A percentile compares a stretch with the other conserved stretches of the same genome.
phyloP scores from a whole-genome alignment of 1,140 invertebrate genomes.

The Platyura marginata region DNA sequence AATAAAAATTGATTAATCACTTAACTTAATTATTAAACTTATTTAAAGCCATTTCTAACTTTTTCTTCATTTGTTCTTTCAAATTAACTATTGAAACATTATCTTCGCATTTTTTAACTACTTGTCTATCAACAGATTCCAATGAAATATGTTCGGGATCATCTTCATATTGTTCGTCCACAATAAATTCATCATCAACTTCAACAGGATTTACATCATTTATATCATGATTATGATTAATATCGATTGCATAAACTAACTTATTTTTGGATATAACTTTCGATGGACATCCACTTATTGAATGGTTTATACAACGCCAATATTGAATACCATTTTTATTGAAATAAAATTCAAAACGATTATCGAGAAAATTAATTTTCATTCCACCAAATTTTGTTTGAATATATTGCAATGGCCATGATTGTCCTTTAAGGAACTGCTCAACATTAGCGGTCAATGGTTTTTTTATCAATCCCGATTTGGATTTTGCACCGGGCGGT shows the following conservation, averaged over 20 bases:
- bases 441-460: background rate
- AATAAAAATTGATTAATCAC: too few species aligned
- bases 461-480: background rate
- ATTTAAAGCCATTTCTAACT: too few species aligned
- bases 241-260: background rate
- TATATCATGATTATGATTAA: background rate
- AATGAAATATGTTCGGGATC: too few species aligned
- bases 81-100: background rate
- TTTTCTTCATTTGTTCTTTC: background rate
- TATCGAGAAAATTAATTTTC: background rate
- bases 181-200: too few species aligned
- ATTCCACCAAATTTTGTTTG: background rate
- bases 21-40: too few species aligned
- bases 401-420: background rate
- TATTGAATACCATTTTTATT: background rate
- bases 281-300: background rate
- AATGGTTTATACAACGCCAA: background rate
- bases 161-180: too few species aligned
- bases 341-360: background rate
- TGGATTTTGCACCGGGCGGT: background rate
- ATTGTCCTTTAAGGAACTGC: background rate
- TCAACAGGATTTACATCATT: too few species aligned
- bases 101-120: background rate
- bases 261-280: background rate
- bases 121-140: too few species aligned